These are phyloP conservation scores for Diplazon laetatorius DNA, from an alignment of 2,888 invertebrate species.

Conservation along the genomic window DNA sequence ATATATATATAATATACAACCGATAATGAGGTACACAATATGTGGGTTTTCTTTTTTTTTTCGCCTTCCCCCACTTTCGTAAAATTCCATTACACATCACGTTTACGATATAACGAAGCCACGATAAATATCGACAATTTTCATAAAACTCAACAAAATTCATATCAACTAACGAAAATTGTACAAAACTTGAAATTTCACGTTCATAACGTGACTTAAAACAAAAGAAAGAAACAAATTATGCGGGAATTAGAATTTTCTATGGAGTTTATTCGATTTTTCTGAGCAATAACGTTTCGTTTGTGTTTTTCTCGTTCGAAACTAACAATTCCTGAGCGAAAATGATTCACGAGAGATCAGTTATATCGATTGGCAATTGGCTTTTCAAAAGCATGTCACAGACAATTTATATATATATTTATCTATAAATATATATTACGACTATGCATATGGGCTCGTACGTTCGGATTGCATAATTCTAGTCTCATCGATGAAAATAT, in stretches of 20 bases:
- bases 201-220: no score
- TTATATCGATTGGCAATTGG: neutral
- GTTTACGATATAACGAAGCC: constrained; percentile 20
- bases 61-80: neutral
- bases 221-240: no score
- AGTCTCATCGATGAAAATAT: neutral
- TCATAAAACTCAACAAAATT: neutral
- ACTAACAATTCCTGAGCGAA: constrained; percentile 22
- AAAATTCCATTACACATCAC: constrained; percentile 19
- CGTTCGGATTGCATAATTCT: neutral
- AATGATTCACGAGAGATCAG: neutral
- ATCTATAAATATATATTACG: neutral
- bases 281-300: constrained; percentile 8
- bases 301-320: neutral
- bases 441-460: neutral
- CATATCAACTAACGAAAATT: neutral
- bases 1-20: constrained; percentile 40
- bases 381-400: neutral
- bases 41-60: neutral
- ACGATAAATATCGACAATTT: constrained; percentile 7
- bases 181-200: constrained; percentile 1
- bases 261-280: constrained; percentile 2
- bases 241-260: neutral
- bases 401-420: no score
- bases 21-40: constrained; percentile 28